These are phyloP conservation scores for Dicycla oo DNA, from an alignment of 2,888 invertebrate genomes.

Conservation along the genomic window DNA sequence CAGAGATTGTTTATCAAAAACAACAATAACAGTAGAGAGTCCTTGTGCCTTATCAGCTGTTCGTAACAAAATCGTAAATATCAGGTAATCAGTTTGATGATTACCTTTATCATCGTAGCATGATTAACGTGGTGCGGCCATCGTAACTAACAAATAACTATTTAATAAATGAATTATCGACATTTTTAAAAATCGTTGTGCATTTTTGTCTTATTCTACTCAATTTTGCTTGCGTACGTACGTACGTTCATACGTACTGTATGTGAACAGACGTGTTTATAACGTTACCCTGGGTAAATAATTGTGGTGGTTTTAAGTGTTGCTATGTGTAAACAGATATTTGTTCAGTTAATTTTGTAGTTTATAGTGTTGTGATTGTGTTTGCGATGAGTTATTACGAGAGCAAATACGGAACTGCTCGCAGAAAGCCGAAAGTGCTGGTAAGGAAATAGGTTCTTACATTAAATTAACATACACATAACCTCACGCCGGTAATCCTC, in stretches of 20 bases:
- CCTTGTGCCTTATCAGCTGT: slow-evolving; percentile 35
- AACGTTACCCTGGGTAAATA: background rate
- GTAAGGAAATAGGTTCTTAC: slow-evolving; percentile 16
- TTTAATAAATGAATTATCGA: background rate
- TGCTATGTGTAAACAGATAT: slow-evolving; percentile 20
- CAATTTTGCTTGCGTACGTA: background rate
- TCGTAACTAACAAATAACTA: slow-evolving; percentile 8
- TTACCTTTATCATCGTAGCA: slow-evolving; percentile 27
- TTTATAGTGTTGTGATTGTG: slow-evolving; percentile 5
- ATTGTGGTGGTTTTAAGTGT: background rate
- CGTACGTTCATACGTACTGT: too few relatives aligned
- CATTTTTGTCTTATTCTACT: background rate
- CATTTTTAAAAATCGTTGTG: background rate
- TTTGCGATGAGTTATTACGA: slow-evolving; percentile 42
- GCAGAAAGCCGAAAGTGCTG: slow-evolving; percentile 29
- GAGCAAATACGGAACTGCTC: slow-evolving; percentile 33
- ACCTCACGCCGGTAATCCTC: too few relatives aligned
- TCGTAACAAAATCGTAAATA: slow-evolving; percentile 24
- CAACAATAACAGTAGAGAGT: slow-evolving; percentile 10
- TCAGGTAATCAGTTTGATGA: slow-evolving; percentile 34
- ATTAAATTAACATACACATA: background rate
- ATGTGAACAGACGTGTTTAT: background rate
- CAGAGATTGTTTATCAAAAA: background rate
- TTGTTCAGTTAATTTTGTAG: slow-evolving; percentile 3
- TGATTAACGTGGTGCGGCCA: background rate